Base-by-base conservation (phyloP, 2,888 invertebrate species). In the Sussaba pulchella region DNA sequence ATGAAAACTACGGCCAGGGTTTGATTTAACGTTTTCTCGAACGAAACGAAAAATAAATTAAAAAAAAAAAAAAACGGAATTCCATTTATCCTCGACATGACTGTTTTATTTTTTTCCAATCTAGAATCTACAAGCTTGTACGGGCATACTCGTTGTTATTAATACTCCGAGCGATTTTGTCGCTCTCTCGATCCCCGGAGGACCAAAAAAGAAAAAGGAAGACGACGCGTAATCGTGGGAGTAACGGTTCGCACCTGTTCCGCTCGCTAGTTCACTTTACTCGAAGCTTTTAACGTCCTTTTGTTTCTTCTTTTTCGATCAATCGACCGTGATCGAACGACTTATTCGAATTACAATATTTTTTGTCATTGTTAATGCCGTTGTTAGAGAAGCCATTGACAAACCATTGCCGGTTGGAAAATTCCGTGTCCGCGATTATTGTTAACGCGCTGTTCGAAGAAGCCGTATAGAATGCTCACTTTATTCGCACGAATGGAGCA, bases 141-240 rank as follows among this genome's bases (percentile, higher is more conserved):
- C 45, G 61, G 47, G 52, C 50, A 57, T 63, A 54, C 59, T 31
- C 24, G 64, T 75, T 75, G 79, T 75, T 79, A 71, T 75, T 52
- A 66, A 70, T 75, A 75, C 59, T 50, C 50, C 39, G 43, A 8
- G 64, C 45, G n/a, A 66, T 70, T 59, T 64, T 21, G 69, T 69
- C 47, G 54, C 36, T 36, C 39, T 26, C 6, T 36, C 14, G 14
- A 19, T 36, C 36, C 50, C 47, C 39, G 67, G n/a, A 54, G 39
- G n/a, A 24, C 39, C n/a, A 52, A 69, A 41, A 50, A 41, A 45
- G 17, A 4, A 31, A 31, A 31, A 31, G 31, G 6, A 12, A 43
- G 14, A 36, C 45, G 24, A 45, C 14, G 45, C n/a, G n/a, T n/a
- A 19, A 41, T 50, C 17, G 24, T 9, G 19, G 14, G 43, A 59